phyloP scores from a whole-genome alignment of 2,888 invertebrate genomes.

The Eudemis profundana region DNA sequence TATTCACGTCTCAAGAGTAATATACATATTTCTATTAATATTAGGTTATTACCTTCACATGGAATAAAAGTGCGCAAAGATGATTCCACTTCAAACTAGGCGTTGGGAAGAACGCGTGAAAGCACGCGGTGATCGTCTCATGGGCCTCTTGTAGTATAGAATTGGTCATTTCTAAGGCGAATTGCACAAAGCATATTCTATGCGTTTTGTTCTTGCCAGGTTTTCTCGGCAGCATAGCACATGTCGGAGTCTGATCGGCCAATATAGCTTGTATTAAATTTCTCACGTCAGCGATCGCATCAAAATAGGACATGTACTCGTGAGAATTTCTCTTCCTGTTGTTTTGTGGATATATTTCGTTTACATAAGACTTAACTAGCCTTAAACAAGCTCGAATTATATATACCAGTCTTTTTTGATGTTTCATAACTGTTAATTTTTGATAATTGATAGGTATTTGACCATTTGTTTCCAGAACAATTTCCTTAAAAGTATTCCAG shows the following conservation, averaged over 20 bases:
- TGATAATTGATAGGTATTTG: constrained; percentile 78
- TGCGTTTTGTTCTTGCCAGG: constrained; percentile 74
- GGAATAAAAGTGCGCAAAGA: constrained; percentile 92
- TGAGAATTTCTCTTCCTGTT: constrained; percentile 72
- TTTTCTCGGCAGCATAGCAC: constrained; percentile 66
- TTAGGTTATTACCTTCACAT: constrained; percentile 83
- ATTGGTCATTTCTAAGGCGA: constrained; percentile 86
- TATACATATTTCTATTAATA: neutral
- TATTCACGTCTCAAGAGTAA: neutral
- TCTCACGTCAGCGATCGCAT: constrained; percentile 94
- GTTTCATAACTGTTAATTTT: constrained; percentile 85
- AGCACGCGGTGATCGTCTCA: constrained; percentile 95
- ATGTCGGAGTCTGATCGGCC: constrained; percentile 86
- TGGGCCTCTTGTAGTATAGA: constrained; percentile 95
- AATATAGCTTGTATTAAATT: constrained; percentile 93
- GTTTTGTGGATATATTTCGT: constrained; percentile 95
- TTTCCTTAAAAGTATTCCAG: constrained; percentile 92
- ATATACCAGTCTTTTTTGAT: constrained; percentile 94
- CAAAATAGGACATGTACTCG: constrained; percentile 92
- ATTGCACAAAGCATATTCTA: constrained; percentile 74
- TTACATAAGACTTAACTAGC: constrained; percentile 93
- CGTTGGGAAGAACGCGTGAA: constrained; percentile 98
- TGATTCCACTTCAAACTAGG: constrained; percentile 97
- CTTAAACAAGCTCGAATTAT: constrained; percentile 93
- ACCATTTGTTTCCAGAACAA: constrained; percentile 71